Evolutionary conservation across 1,140 invertebrate species (phyloP), one percentile per base, ranked within the genome.

Genomic region (Heliconius nattereri): DNA sequence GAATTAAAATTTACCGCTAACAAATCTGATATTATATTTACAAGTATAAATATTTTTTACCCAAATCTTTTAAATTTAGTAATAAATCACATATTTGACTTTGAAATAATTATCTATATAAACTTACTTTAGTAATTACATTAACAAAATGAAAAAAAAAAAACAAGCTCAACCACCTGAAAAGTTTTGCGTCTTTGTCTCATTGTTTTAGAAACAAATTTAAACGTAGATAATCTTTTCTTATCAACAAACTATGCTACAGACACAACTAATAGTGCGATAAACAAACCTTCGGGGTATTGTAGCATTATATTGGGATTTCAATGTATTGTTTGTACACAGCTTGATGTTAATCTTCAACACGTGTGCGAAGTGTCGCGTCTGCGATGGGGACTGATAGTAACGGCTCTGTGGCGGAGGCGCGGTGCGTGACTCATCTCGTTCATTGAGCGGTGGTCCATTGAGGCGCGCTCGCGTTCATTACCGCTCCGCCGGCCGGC

Each of bases 391-490:
- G 70, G 54, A 87, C 75, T 83, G 81, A 81, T 90, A 89, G 89
- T 91, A 90, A 89, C 85, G 86, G 87, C 86, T 94, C 92, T 93
- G 81, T 93, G 91, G 83, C 77, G 90, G 89, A 92, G 91, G 91
- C 90, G 90, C 90, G 90, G 89, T 87, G 89, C 86, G 89, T 94
- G 93, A 94, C 89, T 94, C 92, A 94, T 89, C 89, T 88, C 87
- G 88, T 93, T 92, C 93, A 94, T 93, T 94, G 91, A 94, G 92
- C 87, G 87, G 85, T 88, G 89, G 91, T 89, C 90, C 91, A 92
- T 92, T 92, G 89, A 92, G 90, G 79, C 83, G 87, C 85, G 86
- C 86, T 89, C 84, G 87, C 89, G 91, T 86, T 93, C 93, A 94
- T 92, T 94, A 92, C 91, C 81, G 89, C 86, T 90, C 87, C 88